Percentiles rank a stretch among this genome's conserved stretches.
These are phyloP conservation scores for Monodelphis domestica DNA, from an alignment of 2,797 vertebrate species.

Conservation along the genomic window DNA sequence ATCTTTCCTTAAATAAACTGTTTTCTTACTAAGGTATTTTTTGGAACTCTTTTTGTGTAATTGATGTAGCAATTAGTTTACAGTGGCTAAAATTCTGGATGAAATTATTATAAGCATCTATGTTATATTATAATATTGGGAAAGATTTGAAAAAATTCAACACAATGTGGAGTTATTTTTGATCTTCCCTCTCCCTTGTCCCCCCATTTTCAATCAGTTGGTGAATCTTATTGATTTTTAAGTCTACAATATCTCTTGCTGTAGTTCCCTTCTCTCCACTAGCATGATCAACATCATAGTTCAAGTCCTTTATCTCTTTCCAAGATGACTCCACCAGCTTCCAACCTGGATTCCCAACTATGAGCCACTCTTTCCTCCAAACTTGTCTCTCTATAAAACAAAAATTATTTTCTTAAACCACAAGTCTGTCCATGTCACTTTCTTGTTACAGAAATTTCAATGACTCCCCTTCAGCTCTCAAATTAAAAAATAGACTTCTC, in stretches of 20 bases:
- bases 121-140: neutral
- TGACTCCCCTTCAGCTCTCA: neutral
- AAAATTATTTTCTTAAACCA: neutral
- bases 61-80: neutral
- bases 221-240: neutral
- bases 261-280: neutral
- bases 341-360: neutral
- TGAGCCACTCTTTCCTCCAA: neutral
- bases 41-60: neutral
- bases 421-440: neutral
- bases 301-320: neutral
- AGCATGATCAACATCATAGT: neutral
- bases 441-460: neutral
- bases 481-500: neutral
- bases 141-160: neutral
- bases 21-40: neutral
- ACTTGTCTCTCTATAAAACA: neutral
- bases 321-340: neutral
- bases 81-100: neutral
- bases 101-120: neutral
- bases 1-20: neutral
- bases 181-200: neutral
- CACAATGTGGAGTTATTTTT: neutral
- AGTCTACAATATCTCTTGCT: neutral
- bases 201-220: neutral